Conservation (phyloP, 2,797 vertebrate genomes). For the Synaphobranchus kaupii region DNA sequence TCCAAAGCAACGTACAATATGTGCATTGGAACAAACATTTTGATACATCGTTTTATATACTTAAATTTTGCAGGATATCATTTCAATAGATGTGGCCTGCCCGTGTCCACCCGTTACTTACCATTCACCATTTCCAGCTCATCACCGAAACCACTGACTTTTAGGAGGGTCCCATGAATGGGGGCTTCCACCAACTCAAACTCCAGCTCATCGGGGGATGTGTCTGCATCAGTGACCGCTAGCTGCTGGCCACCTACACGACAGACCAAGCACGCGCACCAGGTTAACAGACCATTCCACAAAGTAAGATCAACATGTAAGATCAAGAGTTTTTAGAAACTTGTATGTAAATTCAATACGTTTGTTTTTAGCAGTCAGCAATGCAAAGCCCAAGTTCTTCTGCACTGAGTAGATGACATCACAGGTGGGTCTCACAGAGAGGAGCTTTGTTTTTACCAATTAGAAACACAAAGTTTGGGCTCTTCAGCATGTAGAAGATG, state of each 20-base stretch:
- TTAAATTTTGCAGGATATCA: background rate
- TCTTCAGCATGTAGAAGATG: background rate
- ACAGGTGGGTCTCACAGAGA: background rate
- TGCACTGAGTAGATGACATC: background rate
- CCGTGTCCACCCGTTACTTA: constrained; percentile 43
- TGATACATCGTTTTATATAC: no score
- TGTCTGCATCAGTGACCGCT: constrained; percentile 77
- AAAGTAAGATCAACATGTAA: no score
- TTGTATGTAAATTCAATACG: no score
- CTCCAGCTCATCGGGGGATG: constrained; percentile 81
- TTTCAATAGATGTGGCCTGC: background rate
- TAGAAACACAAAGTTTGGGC: background rate
- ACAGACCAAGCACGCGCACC: background rate
- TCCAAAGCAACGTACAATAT: no score
- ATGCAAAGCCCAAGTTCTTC: background rate
- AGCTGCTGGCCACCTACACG: constrained; percentile 82
- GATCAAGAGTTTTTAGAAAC: no score
- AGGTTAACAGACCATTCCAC: background rate
- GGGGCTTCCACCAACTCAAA: constrained; percentile 89
- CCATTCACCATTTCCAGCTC: constrained; percentile 68
- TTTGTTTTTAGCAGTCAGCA: background rate
- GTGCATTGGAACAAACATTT: no score
- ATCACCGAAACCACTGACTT: constrained; percentile 51
- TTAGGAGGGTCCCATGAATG: constrained; percentile 77
- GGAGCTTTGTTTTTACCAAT: background rate